Evolutionary conservation across 2,888 invertebrate genomes (phyloP), one percentile per base, ranked within the genome.

Genomic region (Coecobrya sp.): DNA sequence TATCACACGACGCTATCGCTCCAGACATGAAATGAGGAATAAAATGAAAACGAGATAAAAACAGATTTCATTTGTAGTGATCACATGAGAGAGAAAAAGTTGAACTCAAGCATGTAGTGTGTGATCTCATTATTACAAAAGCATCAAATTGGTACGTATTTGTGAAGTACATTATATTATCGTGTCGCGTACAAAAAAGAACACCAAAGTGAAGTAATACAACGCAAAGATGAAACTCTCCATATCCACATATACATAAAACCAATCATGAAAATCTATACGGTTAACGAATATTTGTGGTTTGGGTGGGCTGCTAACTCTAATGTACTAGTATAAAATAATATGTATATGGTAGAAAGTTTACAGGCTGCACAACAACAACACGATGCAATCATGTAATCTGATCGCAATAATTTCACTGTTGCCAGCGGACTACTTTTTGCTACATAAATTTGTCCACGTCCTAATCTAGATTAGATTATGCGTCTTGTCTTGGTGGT

Each of bases 391-490:
- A 87, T 91, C 87, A 87, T 87, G 87, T 91, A 87, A 91, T 91
- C 91, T 87, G 91, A 91, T 91, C 91, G 84, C 87, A 91, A 91
- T 91, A 91, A 91, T 87, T 91, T 91, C 87, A 70, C 82, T 82
- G 91, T 86, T 91, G 91, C 91, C 91, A 87, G 87, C 91, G 70
- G 91, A 86, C 86, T 91, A 91, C 87, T 91, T 91, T 91, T 86
- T 82, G 91, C 86, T 82, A 91, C 91, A 91, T 91, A 91, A 91
- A 91, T 91, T 91, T 91, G 91, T 91, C 85, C 91, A 87, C 68
- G 91, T 91, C 91, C 91, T 86, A 91, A 91, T 91, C 91, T 91
- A 91, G 91, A 91, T 91, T 91, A 91, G 91, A 91, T 91, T 91
- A 87, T 90, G 68, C 62, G 85, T 62, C 85, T 86, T 76, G 85